Percentiles rank a stretch among this genome's conserved stretches.
These are phyloP conservation scores for Bombyx mori DNA, from an alignment of 1,140 invertebrate genomes.

Conservation along the genomic window ASM3026992v2 NC_085112.1:9000501-9001000, in stretches of 20 bases:
- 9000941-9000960: slow-evolving; percentile 6
- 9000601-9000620: no score
- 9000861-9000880: slow-evolving; percentile 35
- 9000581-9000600: no score
- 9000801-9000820: slow-evolving; percentile 53
- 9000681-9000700: slow-evolving; percentile 22
- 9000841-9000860: slow-evolving; percentile 51
- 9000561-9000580: no score
- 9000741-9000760: slow-evolving; percentile 41
- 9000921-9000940: background rate
- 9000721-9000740: slow-evolving; percentile 37
- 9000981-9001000: slow-evolving; percentile 31
- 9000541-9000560: no score
- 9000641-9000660: background rate
- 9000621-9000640: background rate
- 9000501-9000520: no score
- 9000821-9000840: slow-evolving; percentile 47
- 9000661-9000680: slow-evolving; percentile 1
- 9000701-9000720: slow-evolving; percentile 22
- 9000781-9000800: slow-evolving; percentile 48
- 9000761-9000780: slow-evolving; percentile 35
- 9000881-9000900: slow-evolving; percentile 15
- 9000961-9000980: slow-evolving; percentile 39
- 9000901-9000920: slow-evolving; percentile 14
- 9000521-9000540: no score